Evolutionary conservation across 1,140 invertebrate species (phyloP), one percentile per base, ranked within the genome.

Genomic region (Phenacoccus solenopsis): DNA sequence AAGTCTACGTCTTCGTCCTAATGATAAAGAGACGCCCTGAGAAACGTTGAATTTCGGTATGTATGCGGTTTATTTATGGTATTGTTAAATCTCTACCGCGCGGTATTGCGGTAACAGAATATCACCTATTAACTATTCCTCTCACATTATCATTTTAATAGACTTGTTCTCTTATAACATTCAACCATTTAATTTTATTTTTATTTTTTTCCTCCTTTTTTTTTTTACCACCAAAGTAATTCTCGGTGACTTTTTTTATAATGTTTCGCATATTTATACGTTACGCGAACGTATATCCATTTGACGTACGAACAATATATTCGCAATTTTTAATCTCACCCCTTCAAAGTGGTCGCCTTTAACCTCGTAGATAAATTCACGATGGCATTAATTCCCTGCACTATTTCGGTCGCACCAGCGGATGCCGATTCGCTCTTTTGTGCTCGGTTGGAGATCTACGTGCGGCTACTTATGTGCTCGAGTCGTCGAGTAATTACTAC

Each of bases 141-240:
- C 38, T 49, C 38, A 49, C 38, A 49, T 49, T 49, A 49, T 49
- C 38, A 49, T 49, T 49, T 49, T 49, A 49, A 49, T 49, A 49
- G 38, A 49, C 38, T 49, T 49, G 38, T 49, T 49, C 16, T n/a
- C 38, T 49, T 49, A 49, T 49, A 49, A 49, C 38, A 49, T 49
- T n/a, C 38, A 49, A 49, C 38, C 38, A 49, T 49, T 49, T 49
- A 49, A 49, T 49, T 49, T 49, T 49, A 49, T 49, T 49, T 49
- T n/a, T n/a, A n/a, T n/a, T n/a, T n/a, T n/a, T n/a, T n/a, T n/a
- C n/a, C n/a, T n/a, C n/a, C n/a, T n/a, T n/a, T n/a, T n/a, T n/a
- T n/a, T n/a, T n/a, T 49, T 49, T 49, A 9, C 2, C 20, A 49
- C 30, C 30, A 32, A 32, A 3, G 38, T 49, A 49, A 49, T 49